A percentile compares a stretch with the other conserved stretches of the same genome.
These are phyloP conservation scores for Steinernema feltiae DNA, from an alignment of 1,140 invertebrate species.

Conservation along the genomic window DNA sequence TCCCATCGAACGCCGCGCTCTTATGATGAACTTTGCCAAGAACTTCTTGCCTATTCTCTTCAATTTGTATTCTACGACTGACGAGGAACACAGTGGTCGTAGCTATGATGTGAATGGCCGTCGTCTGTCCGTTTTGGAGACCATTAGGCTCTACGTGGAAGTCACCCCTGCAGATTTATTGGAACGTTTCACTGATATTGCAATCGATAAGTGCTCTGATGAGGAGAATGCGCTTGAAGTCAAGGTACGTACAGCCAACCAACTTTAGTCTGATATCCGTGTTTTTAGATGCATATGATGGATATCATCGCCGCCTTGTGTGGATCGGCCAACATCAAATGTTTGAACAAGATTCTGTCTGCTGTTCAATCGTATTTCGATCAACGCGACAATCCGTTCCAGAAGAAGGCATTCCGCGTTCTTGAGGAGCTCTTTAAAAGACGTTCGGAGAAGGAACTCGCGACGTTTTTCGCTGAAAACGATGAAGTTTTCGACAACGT, in stretches of 20 bases:
- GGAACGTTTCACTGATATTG: constrained; percentile 24
- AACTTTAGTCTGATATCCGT: too few relatives aligned
- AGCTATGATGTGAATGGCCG: constrained; percentile 36
- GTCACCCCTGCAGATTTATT: constrained; percentile 30
- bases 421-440: constrained; percentile 34
- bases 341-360: constrained; percentile 23
- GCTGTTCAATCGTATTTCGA: constrained; percentile 30
- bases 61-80: constrained; percentile 72
- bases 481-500: constrained; percentile 4
- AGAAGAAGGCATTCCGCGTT: constrained; percentile 38
- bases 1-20: constrained; percentile 21
- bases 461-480: background rate
- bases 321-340: constrained; percentile 13
- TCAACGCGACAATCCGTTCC: constrained; percentile 15
- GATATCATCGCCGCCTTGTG: constrained; percentile 35
- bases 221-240: constrained; percentile 9
- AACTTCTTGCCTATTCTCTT: constrained; percentile 85
- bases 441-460: constrained; percentile 2
- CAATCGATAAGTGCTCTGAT: constrained; percentile 27
- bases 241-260: too few relatives aligned
- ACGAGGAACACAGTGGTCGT: background rate
- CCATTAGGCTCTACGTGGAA: constrained; percentile 33
- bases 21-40: constrained; percentile 65
- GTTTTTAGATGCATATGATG: constrained; percentile 28
- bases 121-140: constrained; percentile 35